Base-by-base conservation (phyloP, 1,140 invertebrate genomes). In the Galleria mellonella region DNA sequence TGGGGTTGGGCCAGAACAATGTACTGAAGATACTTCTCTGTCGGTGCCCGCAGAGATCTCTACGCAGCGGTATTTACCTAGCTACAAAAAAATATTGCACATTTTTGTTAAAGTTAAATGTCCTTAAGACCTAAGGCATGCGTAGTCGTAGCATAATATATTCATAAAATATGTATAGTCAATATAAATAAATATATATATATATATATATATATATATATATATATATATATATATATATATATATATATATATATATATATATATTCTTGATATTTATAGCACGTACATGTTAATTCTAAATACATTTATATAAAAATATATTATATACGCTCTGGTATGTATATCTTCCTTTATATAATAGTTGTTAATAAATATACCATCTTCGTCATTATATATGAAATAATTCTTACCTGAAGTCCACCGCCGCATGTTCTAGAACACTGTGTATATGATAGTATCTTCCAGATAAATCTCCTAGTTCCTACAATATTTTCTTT, bases 341-440 rank as follows among this genome's bases (percentile, higher is more conserved):
- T n/a, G n/a, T n/a, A n/a, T n/a, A n/a, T n/a, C n/a, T n/a, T n/a
- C n/a, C n/a, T n/a, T n/a, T n/a, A n/a, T n/a, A n/a, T n/a, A n/a
- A n/a, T n/a, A n/a, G n/a, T n/a, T n/a, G n/a, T n/a, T n/a, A n/a
- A n/a, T n/a, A n/a, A n/a, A n/a, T n/a, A n/a, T n/a, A n/a, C n/a
- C n/a, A n/a, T n/a, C n/a, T n/a, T n/a, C n/a, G n/a, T 3, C 17
- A 23, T 23, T 23, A 2, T 23, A n/a, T 23, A 6, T 23, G 6
- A 23, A 23, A 23, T 23, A 23, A 23, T 3, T 33, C 38, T 39
- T 64, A 83, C 79, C 64, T 84, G 77, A 44, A 84, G 89, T 90
- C 95, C 95, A 67, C 94, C 94, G 5, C 94, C 95, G 72, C 95
- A 97, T 11, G 89, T 89, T 63, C 91, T 90, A 0, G 91, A 91